phyloP scores from a whole-genome alignment of 1,140 invertebrate species.

The Drosophila micromelanica region DNA sequence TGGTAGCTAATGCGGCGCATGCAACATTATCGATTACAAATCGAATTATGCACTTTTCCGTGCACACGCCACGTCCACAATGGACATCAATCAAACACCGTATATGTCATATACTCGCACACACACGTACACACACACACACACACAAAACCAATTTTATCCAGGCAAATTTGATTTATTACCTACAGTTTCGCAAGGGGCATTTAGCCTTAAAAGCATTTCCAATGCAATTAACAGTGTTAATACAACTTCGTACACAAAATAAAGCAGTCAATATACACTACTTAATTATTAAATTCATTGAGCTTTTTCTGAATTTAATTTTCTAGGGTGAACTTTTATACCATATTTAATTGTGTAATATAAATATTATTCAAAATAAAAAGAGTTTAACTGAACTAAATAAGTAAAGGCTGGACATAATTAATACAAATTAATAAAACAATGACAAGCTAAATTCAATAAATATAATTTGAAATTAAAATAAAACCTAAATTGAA shows the following conservation, averaged over 20 bases:
- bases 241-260: not conserved
- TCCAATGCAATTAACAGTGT: constrained; percentile 53
- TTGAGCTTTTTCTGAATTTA: not conserved
- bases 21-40: constrained; percentile 67
- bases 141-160: constrained; percentile 20
- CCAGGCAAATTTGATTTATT: constrained; percentile 61
- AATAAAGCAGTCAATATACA: not conserved
- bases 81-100: constrained; percentile 59
- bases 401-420: not conserved
- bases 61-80: constrained; percentile 7
- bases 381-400: no score
- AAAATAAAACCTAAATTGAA: no score
- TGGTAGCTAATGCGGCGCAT: constrained; percentile 13
- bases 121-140: not conserved
- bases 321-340: not conserved
- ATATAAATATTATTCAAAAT: no score
- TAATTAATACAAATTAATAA: not conserved
- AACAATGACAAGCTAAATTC: no score
- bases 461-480: not conserved
- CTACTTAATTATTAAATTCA: constrained; percentile 14
- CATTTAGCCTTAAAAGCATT: constrained; percentile 59
- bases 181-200: constrained; percentile 19
- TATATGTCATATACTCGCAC: constrained; percentile 3
- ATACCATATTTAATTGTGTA: not conserved
- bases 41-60: constrained; percentile 65